Evolutionary conservation across 2,888 invertebrate species (phyloP).

Genomic region (Apodemia hepburni): DNA sequence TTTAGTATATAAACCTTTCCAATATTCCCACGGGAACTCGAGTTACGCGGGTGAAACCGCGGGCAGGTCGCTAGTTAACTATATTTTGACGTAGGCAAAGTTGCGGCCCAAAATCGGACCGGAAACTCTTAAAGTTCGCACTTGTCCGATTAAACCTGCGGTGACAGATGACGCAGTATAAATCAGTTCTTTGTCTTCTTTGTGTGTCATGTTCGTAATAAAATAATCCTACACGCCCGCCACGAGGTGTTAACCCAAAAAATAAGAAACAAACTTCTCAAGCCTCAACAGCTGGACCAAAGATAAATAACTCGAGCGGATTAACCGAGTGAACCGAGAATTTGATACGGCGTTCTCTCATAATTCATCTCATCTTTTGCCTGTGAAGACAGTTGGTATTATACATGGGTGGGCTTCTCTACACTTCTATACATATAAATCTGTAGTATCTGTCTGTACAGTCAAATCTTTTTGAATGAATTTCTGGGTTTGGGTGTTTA

Average conservation of each 20-base stretch:
- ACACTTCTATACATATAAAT: no score
- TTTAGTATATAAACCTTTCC: no score
- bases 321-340: constrained; percentile 1
- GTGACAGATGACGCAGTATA: not conserved
- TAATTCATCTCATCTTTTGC: not conserved
- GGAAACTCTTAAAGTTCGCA: no score
- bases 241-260: not conserved
- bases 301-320: constrained; percentile 20
- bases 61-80: no score
- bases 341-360: not conserved
- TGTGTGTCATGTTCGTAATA: constrained; percentile 10
- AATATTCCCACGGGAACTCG: no score
- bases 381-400: not conserved
- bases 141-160: not conserved
- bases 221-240: constrained; percentile 13
- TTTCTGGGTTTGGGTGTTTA: no score
- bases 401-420: not conserved
- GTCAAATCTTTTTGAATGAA: no score
- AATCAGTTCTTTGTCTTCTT: constrained; percentile 9
- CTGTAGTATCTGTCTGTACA: no score
- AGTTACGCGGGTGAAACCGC: no score
- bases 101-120: no score
- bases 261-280: constrained; percentile 13
- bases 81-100: no score
- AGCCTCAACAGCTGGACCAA: constrained; percentile 19